Evolutionary conservation across 2,888 invertebrate genomes (phyloP).

Genomic region (Monopis laevigella): DNA sequence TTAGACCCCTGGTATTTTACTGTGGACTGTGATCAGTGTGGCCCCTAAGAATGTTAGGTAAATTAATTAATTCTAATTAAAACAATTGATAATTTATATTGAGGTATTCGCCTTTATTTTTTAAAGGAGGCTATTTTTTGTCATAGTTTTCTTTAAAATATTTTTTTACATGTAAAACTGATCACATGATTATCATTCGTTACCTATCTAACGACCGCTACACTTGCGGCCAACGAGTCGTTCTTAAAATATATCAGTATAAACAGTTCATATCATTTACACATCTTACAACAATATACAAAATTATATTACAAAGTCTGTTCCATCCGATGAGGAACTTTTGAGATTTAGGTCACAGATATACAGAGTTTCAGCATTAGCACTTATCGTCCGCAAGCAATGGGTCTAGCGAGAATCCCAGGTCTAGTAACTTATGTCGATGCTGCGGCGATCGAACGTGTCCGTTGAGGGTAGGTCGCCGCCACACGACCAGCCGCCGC

Average conservation of each 20-base stretch:
- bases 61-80: too few species aligned
- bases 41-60: too few species aligned
- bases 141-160: conserved; percentile 61
- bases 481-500: conserved; percentile 51
- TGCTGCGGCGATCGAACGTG: conserved; percentile 27
- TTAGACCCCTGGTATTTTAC: too few species aligned
- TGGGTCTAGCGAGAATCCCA: conserved; percentile 54
- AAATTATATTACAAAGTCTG: conserved; percentile 63
- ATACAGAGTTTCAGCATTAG: conserved; percentile 31
- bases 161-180: conserved; percentile 66
- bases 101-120: conserved; percentile 65
- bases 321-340: not conserved
- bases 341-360: conserved; percentile 1
- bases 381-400: conserved; percentile 62
- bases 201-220: conserved; percentile 27
- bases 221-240: conserved; percentile 56
- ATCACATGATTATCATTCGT: conserved; percentile 60
- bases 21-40: too few species aligned
- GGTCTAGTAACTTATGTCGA: conserved; percentile 38
- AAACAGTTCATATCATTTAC: conserved; percentile 23
- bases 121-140: conserved; percentile 63
- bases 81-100: conserved; percentile 50
- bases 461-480: conserved; percentile 33
- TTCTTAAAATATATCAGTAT: conserved; percentile 54
- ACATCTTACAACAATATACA: conserved; percentile 67